A percentile compares a stretch with the other conserved stretches of the same genome.
Evolutionary conservation across 2,888 invertebrate genomes (phyloP).

Genomic region (Malachius bipustulatus): DNA sequence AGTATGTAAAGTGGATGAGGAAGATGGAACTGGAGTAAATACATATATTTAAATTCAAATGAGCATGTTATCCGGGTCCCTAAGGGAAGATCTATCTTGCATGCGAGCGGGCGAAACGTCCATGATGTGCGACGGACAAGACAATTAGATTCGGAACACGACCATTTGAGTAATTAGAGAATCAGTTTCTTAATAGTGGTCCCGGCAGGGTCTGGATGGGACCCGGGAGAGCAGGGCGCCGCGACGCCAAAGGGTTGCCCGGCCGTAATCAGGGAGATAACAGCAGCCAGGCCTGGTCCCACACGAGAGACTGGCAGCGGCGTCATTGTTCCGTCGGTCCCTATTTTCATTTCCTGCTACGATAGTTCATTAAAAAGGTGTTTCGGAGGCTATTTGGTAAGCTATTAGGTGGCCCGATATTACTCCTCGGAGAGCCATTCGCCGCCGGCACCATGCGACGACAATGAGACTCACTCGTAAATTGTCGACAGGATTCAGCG

Average conservation of each 20-base stretch:
- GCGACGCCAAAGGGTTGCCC: slow-evolving; percentile 5
- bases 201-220: slow-evolving; percentile 23
- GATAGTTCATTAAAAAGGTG: slow-evolving; percentile 63
- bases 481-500: slow-evolving; percentile 30
- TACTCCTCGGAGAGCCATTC: slow-evolving; percentile 41
- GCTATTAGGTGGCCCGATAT: slow-evolving; percentile 51
- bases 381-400: slow-evolving; percentile 58
- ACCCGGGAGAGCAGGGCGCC: slow-evolving; percentile 22
- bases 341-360: slow-evolving; percentile 41
- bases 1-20: too few species aligned
- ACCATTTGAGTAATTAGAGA: slow-evolving; percentile 29
- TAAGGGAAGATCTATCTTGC: too few species aligned
- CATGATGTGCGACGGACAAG: neutral
- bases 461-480: slow-evolving; percentile 39
- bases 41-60: too few species aligned
- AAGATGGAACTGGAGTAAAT: too few species aligned
- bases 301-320: slow-evolving; percentile 19
- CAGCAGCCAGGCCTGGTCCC: slow-evolving; percentile 14
- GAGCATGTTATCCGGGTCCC: too few species aligned
- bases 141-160: slow-evolving; percentile 9
- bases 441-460: slow-evolving; percentile 36
- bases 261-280: slow-evolving; percentile 10
- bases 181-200: slow-evolving; percentile 32
- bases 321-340: slow-evolving; percentile 33
- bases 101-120: too few species aligned